Evolutionary conservation across 2,888 invertebrate species (phyloP).

Genomic region (Unio pictorum): DNA sequence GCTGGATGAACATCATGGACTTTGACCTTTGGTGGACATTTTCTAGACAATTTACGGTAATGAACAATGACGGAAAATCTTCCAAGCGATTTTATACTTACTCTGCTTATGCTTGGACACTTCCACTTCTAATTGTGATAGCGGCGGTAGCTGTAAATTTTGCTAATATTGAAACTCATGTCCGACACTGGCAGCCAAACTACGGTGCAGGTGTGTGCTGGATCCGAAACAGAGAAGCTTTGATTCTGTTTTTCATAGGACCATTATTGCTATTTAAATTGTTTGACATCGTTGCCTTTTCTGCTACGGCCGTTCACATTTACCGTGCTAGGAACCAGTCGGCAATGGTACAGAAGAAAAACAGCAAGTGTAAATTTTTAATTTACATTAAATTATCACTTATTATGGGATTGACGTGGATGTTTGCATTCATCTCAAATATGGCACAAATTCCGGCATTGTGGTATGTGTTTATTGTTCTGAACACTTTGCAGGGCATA

Average conservation of each 20-base stretch:
- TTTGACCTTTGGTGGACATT: constrained; percentile 77
- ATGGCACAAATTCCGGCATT: too few species aligned
- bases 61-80: constrained; percentile 26
- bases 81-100: constrained; percentile 51
- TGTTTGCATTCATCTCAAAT: too few species aligned
- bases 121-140: constrained; percentile 64
- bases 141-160: constrained; percentile 68
- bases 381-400: too few species aligned
- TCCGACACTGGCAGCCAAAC: constrained; percentile 66
- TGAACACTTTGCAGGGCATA: too few species aligned
- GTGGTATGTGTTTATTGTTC: too few species aligned
- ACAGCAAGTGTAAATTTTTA: too few species aligned
- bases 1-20: constrained; percentile 76
- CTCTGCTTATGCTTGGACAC: constrained; percentile 70
- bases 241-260: constrained; percentile 75
- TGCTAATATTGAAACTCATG: constrained; percentile 64
- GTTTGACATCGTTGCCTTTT: constrained; percentile 73
- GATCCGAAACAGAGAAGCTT: constrained; percentile 75
- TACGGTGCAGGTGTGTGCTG: constrained; percentile 74
- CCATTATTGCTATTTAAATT: constrained; percentile 74
- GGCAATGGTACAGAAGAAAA: constrained; percentile 2
- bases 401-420: too few species aligned
- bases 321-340: constrained; percentile 23
- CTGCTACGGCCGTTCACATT: constrained; percentile 76
- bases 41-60: constrained; percentile 36